phyloP scores from a whole-genome alignment of 2,888 invertebrate species.

The Erebia aethiops region DNA sequence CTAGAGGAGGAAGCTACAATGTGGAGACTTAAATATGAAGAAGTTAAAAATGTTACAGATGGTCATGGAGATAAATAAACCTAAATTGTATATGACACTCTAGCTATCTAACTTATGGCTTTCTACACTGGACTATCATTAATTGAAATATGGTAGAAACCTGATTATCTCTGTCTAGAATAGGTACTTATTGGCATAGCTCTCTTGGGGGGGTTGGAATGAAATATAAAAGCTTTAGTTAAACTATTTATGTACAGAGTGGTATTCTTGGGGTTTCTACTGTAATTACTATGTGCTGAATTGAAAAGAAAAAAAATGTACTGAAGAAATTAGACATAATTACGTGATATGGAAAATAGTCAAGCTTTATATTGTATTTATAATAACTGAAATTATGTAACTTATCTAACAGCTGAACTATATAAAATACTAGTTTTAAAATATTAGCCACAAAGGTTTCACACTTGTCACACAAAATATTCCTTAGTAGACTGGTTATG shows the following conservation, averaged over 20 bases:
- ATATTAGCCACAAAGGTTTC: neutral
- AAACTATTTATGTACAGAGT: too few species aligned
- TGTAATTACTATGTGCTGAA: neutral
- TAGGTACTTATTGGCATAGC: too few species aligned
- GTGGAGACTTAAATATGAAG: constrained; percentile 63
- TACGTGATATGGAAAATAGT: constrained; percentile 1
- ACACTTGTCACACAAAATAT: neutral
- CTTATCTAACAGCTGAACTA: neutral
- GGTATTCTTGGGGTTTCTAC: neutral
- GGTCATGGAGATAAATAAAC: constrained; percentile 51
- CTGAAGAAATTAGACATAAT: neutral
- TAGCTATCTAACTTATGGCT: neutral
- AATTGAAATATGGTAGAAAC: neutral
- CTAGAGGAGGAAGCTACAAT: constrained; percentile 56
- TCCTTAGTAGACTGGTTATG: neutral
- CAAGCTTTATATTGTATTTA: neutral
- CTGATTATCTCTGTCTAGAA: neutral
- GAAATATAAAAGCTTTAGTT: too few species aligned
- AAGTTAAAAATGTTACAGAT: constrained; percentile 40
- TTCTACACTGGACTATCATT: neutral
- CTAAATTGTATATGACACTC: neutral
- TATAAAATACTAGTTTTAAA: neutral
- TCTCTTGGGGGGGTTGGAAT: too few species aligned
- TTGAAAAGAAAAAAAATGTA: neutral
- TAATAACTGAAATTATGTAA: neutral